Percentiles rank a stretch among this genome's conserved stretches.
Evolutionary conservation across 2,888 invertebrate species (phyloP).

Genomic region (Nomada ferruginata): DNA sequence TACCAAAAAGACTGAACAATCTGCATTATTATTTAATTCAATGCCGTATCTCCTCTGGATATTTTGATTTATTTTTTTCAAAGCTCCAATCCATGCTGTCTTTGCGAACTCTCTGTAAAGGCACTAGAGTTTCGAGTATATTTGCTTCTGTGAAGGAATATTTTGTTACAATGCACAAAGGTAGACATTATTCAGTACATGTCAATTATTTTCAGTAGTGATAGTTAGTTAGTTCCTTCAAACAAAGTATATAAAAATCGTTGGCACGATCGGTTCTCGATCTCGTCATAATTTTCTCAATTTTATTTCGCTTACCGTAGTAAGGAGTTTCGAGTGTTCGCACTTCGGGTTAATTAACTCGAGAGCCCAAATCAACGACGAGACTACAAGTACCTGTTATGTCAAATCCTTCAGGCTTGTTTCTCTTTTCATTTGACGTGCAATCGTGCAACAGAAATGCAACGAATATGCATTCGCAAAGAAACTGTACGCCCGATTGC

Average conservation of each 20-base stretch:
- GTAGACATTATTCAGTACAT: neutral
- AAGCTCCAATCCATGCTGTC: no score
- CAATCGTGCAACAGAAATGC: neutral
- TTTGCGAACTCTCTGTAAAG: neutral
- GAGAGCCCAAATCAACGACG: constrained; percentile 28
- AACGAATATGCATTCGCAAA: neutral
- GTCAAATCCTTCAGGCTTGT: neutral
- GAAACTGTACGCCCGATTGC: constrained; percentile 19
- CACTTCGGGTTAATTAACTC: constrained; percentile 27
- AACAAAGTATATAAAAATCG: neutral
- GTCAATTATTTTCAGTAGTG: no score
- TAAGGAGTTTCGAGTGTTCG: neutral
- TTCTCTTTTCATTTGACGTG: neutral
- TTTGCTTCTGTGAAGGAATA: neutral
- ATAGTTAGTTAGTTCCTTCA: no score
- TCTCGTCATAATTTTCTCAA: neutral
- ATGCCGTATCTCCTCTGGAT: no score
- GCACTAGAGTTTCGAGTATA: neutral
- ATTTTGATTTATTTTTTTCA: no score
- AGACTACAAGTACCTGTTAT: constrained; percentile 10
- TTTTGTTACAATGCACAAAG: neutral
- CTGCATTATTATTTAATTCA: no score
- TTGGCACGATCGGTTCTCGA: constrained; percentile 34
- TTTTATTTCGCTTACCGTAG: neutral
- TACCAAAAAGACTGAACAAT: no score